phyloP scores from a whole-genome alignment of 2,113 vertebrate genomes.

The Orycteropus afer region DNA sequence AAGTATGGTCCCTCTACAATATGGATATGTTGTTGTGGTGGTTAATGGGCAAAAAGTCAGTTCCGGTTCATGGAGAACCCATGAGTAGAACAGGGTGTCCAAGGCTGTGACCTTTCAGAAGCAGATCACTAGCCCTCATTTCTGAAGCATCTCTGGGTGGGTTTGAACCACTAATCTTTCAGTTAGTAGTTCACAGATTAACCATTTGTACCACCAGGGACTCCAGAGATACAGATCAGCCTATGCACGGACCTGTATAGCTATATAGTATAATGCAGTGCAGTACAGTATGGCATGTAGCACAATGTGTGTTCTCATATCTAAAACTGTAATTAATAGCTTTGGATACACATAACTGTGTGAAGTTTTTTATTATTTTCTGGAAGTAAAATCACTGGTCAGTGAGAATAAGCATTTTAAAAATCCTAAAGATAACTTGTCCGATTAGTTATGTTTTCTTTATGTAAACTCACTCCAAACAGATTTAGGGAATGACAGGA shows the following conservation, averaged over 20 bases:
- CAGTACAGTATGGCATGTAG: too few species aligned
- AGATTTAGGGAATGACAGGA: neutral
- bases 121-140: too few species aligned
- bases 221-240: too few species aligned
- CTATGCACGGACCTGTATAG: too few species aligned
- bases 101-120: too few species aligned
- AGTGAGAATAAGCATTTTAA: conserved; percentile 3
- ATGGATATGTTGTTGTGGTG: neutral
- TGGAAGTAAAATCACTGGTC: neutral
- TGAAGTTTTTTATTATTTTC: conserved; percentile 23
- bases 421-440: neutral
- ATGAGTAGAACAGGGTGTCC: neutral
- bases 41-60: neutral
- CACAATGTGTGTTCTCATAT: neutral
- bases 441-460: neutral
- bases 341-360: neutral
- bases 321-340: neutral
- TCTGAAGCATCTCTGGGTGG: too few species aligned
- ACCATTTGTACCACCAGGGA: too few species aligned
- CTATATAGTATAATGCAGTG: neutral
- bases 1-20: neutral
- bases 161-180: too few species aligned
- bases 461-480: neutral
- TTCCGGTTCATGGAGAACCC: neutral
- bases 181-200: neutral